Evolutionary conservation across 2,797 vertebrate species (phyloP).

Genomic region (Choloepus didactylus): DNA sequence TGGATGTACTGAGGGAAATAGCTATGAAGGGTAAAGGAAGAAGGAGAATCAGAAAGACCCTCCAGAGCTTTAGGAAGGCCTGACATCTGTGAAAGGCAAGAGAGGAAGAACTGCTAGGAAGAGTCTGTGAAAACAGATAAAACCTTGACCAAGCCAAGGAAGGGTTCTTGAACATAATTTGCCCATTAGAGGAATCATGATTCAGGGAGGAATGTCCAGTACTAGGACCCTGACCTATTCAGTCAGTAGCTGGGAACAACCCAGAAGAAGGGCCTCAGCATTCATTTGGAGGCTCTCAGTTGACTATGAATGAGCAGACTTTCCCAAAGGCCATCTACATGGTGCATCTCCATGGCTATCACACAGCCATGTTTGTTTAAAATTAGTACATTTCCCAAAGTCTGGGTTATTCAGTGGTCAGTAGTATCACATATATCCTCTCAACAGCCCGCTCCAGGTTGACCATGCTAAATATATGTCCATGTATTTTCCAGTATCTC

Average conservation of each 20-base stretch:
- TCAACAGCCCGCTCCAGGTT: rapidly evolving
- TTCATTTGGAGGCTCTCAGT: rapidly evolving
- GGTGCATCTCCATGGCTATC: too few relatives aligned
- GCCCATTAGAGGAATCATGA: rapidly evolving
- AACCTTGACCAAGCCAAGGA: rapidly evolving
- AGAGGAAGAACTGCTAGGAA: neutral
- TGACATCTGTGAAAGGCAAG: too few relatives aligned
- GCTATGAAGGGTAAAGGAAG: neutral
- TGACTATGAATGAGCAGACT: too few relatives aligned
- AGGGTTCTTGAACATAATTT: rapidly evolving
- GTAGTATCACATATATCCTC: neutral
- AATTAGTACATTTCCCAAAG: neutral
- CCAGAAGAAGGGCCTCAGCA: neutral
- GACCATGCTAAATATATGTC: neutral
- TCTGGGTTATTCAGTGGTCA: neutral
- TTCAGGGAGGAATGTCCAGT: rapidly evolving
- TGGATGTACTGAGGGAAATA: rapidly evolving
- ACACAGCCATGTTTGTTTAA: too few relatives aligned
- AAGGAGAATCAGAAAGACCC: neutral
- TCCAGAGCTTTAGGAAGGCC: rapidly evolving
- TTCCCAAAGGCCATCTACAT: too few relatives aligned
- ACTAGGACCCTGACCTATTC: rapidly evolving
- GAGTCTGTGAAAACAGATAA: neutral
- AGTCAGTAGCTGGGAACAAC: rapidly evolving
- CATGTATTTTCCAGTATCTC: too few relatives aligned